Evolutionary conservation across 2,113 vertebrate genomes (phyloP).

Genomic region (Saccopteryx bilineata): DNA sequence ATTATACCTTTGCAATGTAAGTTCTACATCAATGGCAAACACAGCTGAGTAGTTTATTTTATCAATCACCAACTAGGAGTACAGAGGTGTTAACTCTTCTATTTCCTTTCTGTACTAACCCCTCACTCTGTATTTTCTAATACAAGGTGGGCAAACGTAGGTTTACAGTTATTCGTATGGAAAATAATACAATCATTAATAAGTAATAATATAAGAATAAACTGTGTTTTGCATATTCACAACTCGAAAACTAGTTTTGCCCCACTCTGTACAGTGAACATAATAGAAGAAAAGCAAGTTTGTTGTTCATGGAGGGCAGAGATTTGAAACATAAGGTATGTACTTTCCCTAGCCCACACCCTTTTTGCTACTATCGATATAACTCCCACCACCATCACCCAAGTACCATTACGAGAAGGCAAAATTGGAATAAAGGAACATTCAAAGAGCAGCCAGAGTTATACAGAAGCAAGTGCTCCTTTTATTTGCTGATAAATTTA

Average conservation of each 20-base stretch:
- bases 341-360: neutral
- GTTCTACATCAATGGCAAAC: neutral
- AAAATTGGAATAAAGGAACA: neutral
- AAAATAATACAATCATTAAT: neutral
- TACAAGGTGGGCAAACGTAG: neutral
- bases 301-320: neutral
- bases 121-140: neutral
- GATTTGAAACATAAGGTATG: neutral
- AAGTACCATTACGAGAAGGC: neutral
- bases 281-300: neutral
- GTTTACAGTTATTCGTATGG: neutral
- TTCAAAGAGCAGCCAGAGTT: neutral
- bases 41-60: neutral
- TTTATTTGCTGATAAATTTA: conserved; percentile 4
- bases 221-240: neutral
- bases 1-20: neutral
- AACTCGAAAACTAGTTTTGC: neutral
- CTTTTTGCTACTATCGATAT: neutral
- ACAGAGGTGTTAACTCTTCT: neutral
- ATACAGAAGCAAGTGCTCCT: neutral
- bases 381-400: neutral
- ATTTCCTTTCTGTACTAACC: neutral
- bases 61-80: neutral
- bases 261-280: neutral
- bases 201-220: neutral